Base-by-base conservation (phyloP, 2,797 vertebrate species). In the Lycodopsis pacificus region DNA sequence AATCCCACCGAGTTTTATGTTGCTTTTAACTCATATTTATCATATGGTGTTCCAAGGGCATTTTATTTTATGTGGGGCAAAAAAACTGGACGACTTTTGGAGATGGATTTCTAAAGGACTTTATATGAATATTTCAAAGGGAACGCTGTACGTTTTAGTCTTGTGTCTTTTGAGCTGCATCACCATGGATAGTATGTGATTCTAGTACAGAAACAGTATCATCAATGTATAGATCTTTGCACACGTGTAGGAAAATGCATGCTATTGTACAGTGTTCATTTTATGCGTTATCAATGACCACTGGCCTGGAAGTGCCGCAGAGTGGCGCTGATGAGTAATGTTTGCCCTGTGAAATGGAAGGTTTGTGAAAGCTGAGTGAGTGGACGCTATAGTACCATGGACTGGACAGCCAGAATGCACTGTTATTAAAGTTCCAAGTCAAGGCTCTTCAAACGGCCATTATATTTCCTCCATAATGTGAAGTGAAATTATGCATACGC, bases 281-380 rank as follows among this genome's bases (percentile, higher is more conserved):
- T 30, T 9, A 22, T 44, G 30, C 4, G 7, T 36, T 40, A 15
- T 11, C 36, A 65, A 19, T 27, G 13, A 46, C 6, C 19, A 7
- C 15, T 1, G 6, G 5, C 17, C 36, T 17, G 2, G 0, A 54
- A 0, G 0, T 1, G 61, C 82, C 92, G 36, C 88, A n/a, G 36
- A 14, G 81, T 49, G 90, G 86, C 88, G 86, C 81, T 80, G 32
- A 46, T 73, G 85, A 2, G 78, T 71, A 25, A 32, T 44, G 67
- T 70, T 59, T 57, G 22, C 11, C 10, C 20, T 22, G 58, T 3
- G 20, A 67, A 57, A 67, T 59, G 19, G 53, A 56, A 68, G 51
- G 14, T 22, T 7, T 14, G 30, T 46, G 27, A 38, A 11, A 63
- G 65, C 32, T 22, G 56, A 61, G 32, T 25, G 67, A 38, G n/a